Evolutionary conservation across 2,888 invertebrate genomes (phyloP).

Genomic region (Torymus tubicola): DNA sequence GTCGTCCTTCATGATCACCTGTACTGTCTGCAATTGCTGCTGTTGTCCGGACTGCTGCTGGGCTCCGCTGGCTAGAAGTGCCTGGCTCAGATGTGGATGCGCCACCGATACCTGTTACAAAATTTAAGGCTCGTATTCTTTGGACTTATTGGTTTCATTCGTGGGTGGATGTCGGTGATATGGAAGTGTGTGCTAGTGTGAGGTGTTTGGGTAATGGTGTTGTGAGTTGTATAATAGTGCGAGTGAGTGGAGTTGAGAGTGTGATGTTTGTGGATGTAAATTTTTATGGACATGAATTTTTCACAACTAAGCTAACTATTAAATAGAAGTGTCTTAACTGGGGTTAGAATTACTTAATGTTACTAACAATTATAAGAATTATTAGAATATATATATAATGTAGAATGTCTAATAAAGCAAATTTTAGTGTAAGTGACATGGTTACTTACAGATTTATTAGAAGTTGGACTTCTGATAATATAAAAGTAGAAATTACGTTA

Average conservation of each 20-base stretch:
- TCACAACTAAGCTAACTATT: not conserved
- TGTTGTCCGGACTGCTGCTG: slow-evolving; percentile 73
- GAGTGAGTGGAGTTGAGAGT: no score
- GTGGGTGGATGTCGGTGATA: no score
- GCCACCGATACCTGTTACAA: slow-evolving; percentile 78
- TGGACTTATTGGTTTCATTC: no score
- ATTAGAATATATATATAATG: no score
- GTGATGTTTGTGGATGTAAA: no score
- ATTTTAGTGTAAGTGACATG: not conserved
- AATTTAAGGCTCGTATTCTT: not conserved
- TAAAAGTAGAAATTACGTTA: no score
- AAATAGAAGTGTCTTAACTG: not conserved
- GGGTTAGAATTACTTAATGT: no score
- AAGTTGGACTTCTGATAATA: not conserved
- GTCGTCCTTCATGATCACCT: slow-evolving; percentile 73
- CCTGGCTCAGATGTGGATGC: slow-evolving; percentile 82
- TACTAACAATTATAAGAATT: no score
- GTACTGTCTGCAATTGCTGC: slow-evolving; percentile 65
- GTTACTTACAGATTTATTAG: not conserved
- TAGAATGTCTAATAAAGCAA: no score
- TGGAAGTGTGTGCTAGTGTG: no score
- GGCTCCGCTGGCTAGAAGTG: slow-evolving; percentile 77
- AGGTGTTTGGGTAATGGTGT: no score
- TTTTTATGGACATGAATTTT: not conserved
- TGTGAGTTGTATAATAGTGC: no score